These are phyloP conservation scores for Rhyzopertha dominica DNA, from an alignment of 1,140 invertebrate species.

Conservation along the genomic window DNA sequence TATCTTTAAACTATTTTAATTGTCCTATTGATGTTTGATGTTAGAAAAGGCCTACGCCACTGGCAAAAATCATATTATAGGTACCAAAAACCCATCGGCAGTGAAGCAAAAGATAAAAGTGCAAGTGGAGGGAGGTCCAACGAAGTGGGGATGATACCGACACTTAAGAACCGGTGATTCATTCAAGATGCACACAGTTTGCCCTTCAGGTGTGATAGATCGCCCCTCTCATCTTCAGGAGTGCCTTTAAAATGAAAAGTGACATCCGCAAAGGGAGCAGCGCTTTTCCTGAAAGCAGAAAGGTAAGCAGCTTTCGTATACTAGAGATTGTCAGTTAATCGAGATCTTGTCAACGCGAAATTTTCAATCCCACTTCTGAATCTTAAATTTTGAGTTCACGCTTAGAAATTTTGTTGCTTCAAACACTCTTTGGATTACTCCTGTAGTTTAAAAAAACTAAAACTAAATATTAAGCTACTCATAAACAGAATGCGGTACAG, in stretches of 20 bases:
- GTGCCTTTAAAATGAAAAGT: slow-evolving; percentile 15
- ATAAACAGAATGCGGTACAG: neutral
- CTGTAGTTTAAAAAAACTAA: neutral
- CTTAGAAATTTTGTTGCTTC: neutral
- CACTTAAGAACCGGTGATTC: too few species aligned
- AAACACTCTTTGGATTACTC: neutral
- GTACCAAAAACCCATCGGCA: too few species aligned
- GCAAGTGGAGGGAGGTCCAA: too few species aligned
- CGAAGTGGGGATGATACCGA: too few species aligned
- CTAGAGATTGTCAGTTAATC: neutral
- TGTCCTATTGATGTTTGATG: too few species aligned
- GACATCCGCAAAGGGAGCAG: slow-evolving; percentile 6
- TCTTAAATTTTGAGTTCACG: neutral
- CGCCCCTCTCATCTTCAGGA: neutral
- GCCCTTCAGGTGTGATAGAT: too few species aligned
- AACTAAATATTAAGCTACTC: neutral
- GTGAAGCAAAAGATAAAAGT: too few species aligned
- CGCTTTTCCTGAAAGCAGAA: slow-evolving; percentile 16
- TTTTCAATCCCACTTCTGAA: neutral
- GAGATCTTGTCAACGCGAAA: neutral
- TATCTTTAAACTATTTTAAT: too few species aligned
- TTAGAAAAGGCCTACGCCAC: too few species aligned
- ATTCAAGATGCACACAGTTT: too few species aligned
- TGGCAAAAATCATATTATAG: too few species aligned
- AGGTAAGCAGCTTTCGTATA: slow-evolving; percentile 6